Evolutionary conservation across 2,888 invertebrate species (phyloP), one percentile per base, ranked within the genome.

Genomic region (Chrysina gloriosa): DNA sequence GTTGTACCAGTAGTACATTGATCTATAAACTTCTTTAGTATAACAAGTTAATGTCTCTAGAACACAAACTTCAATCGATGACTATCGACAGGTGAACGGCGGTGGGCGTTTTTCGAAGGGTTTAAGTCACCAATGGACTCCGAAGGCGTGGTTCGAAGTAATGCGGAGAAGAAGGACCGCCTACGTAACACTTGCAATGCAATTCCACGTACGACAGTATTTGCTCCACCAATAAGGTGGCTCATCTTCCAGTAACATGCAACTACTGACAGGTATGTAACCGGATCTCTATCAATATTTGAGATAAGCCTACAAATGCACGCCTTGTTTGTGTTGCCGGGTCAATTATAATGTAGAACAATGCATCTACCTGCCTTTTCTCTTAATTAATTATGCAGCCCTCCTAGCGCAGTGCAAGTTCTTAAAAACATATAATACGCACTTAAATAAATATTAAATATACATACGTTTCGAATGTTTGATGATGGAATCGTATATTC

Each of bases 191-290:
- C 63, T 63, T 63, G 45, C 11, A 63, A 31, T 31, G 47, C 63
- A 63, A 63, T 63, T 63, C 45, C 29, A 63, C 14, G 42, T 47
- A 63, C 45, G 27, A 45, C 45, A 63, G 45, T 36, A n/a, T 29
- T 27, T 19, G 45, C 25, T 63, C 47, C 14, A 45, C 63, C 63
- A 63, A 63, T 63, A 25, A 11, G 63, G 25, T 21, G 5, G 29
- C 29, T 63, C 63, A 63, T 63, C 29, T 14, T 27, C 47, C 25
- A 23, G 11, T 39, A 7, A 19, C 31, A 31, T 52, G 31, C 29
- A 52, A 52, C 19, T 45, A 19, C 16, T 16, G 16, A 48, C n/a
- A 19, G 16, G 9, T 52, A 52, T 31, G 2, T 34, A 34, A 52
- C 52, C 19, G 31, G 31, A 14, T 52, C 31, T 31, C 14, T 52